Percentiles rank a stretch among this genome's conserved stretches.
phyloP scores from a whole-genome alignment of 2,113 vertebrate genomes.

The Gila orcuttii region DNA sequence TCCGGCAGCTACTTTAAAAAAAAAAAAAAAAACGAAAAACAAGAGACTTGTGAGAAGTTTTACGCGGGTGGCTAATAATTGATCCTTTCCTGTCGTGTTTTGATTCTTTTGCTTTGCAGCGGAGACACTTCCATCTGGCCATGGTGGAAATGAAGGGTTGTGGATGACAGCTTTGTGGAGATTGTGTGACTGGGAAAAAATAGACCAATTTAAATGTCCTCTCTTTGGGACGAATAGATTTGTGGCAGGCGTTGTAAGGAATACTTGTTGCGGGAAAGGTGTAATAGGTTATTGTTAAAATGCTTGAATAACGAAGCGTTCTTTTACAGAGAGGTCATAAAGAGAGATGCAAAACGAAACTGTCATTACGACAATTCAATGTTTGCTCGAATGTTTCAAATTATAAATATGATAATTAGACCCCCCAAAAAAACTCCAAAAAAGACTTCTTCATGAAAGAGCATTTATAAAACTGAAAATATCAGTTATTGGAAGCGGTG shows the following conservation, averaged over 20 bases:
- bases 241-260: conserved; percentile 18
- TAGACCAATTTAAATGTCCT: conserved; percentile 47
- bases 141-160: conserved; percentile 20
- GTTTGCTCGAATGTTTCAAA: conserved; percentile 11
- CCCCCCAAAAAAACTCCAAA: neutral
- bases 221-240: conserved; percentile 33
- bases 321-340: neutral
- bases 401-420: conserved; percentile 20
- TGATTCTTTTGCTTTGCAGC: neutral
- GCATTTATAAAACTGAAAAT: conserved; percentile 37
- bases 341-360: neutral
- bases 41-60: neutral
- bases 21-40: neutral
- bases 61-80: neutral
- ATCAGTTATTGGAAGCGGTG: conserved; percentile 50
- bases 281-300: neutral
- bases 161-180: conserved; percentile 44
- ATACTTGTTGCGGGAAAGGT: conserved; percentile 10
- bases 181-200: conserved; percentile 39
- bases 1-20: neutral
- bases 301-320: neutral
- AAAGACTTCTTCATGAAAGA: neutral
- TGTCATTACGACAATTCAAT: neutral
- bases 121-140: conserved; percentile 19
- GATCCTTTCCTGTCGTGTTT: neutral